A percentile compares a stretch with the other conserved stretches of the same genome.
Conservation (phyloP, 2,888 invertebrate genomes). For the Epiblema foenella region DNA sequence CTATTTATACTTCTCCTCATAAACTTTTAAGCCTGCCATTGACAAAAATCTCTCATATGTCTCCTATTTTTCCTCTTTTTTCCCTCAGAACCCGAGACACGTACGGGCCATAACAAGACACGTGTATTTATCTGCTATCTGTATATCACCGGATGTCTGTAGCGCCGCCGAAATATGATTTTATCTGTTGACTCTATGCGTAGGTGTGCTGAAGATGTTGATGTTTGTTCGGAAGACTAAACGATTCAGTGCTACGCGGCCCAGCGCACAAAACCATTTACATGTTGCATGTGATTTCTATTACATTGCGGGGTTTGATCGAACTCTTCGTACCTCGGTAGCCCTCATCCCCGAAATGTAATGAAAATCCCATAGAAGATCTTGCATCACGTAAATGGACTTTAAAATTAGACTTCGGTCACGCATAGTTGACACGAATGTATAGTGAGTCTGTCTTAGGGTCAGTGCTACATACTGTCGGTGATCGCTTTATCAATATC, state of each 20-base stretch:
- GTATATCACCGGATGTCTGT: conserved; percentile 74
- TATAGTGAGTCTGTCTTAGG: neutral
- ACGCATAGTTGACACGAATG: neutral
- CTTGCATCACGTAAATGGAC: too few relatives aligned
- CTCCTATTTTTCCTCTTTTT: conserved; percentile 34
- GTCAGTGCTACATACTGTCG: neutral
- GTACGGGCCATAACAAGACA: conserved; percentile 72
- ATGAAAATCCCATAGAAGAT: too few relatives aligned
- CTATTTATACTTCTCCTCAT: conserved; percentile 35
- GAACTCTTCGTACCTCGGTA: too few relatives aligned
- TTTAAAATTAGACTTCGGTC: neutral
- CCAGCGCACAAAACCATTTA: neutral
- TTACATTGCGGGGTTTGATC: too few relatives aligned
- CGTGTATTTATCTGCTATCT: conserved; percentile 75
- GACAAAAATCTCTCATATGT: conserved; percentile 40
- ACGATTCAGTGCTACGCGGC: neutral
- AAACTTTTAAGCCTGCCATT: conserved; percentile 36
- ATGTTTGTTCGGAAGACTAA: conserved; percentile 6
- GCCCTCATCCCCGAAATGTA: too few relatives aligned
- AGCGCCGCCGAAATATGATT: conserved; percentile 72
- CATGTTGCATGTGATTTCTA: too few relatives aligned
- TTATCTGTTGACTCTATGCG: conserved; percentile 51
- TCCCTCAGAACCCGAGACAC: conserved; percentile 62
- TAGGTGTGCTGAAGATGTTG: conserved; percentile 41
- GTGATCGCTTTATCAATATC: too few relatives aligned